phyloP scores from a whole-genome alignment of 2,797 vertebrate genomes.

The Sarcoramphus papa region DNA sequence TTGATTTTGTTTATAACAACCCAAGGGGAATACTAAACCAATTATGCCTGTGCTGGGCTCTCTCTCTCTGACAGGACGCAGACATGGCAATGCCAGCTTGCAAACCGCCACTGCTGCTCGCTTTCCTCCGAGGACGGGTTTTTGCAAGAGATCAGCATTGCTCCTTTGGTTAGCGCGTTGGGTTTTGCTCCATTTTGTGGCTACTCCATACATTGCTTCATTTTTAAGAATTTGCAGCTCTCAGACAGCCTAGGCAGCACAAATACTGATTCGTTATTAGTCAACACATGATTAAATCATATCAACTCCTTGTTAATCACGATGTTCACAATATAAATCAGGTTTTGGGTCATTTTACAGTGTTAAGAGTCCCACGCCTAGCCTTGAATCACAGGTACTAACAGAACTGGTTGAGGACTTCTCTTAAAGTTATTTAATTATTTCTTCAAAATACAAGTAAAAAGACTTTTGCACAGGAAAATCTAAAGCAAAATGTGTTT shows the following conservation, averaged over 20 bases:
- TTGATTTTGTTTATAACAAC: slow-evolving; percentile 73
- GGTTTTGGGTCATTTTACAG: neutral
- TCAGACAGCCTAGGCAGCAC: neutral
- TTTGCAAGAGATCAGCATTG: neutral
- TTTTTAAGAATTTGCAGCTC: neutral
- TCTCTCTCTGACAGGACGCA: neutral
- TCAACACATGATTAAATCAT: neutral
- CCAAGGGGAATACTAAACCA: slow-evolving; percentile 69
- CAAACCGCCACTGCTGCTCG: neutral
- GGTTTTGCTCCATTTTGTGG: neutral
- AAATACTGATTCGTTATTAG: neutral
- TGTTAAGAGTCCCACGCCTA: neutral
- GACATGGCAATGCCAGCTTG: neutral
- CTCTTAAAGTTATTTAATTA: neutral
- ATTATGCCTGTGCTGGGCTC: slow-evolving; percentile 26
- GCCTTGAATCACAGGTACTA: neutral
- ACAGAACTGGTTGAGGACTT: neutral
- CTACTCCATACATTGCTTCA: neutral
- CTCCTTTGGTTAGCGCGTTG: neutral
- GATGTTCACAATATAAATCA: neutral
- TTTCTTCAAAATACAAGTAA: neutral
- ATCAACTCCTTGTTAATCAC: neutral
- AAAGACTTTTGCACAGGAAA: neutral
- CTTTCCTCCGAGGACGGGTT: neutral
- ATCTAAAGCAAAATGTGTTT: neutral